Conservation (phyloP, 2,797 vertebrate genomes). For the Brachymystax lenok region DNA sequence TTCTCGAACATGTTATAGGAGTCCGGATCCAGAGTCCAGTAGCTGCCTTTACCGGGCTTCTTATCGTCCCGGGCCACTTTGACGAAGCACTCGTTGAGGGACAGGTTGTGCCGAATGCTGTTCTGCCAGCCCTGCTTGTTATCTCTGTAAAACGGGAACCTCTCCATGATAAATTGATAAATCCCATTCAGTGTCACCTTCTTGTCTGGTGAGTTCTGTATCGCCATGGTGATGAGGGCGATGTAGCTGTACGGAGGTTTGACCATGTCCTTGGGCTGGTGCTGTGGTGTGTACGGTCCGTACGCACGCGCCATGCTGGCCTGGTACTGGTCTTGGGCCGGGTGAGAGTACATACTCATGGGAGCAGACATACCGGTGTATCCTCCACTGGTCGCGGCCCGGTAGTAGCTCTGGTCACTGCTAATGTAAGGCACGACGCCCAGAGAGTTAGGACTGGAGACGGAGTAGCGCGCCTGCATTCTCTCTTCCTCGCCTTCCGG, state of each 20-base stretch:
- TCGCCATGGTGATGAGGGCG: slow-evolving; percentile 94
- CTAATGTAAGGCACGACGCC: slow-evolving; percentile 95
- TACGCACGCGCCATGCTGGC: slow-evolving; percentile 85
- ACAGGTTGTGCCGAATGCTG: slow-evolving; percentile 89
- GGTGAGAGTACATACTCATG: slow-evolving; percentile 93
- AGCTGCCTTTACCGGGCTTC: slow-evolving; percentile 93
- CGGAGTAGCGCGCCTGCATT: slow-evolving; percentile 97
- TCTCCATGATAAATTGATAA: slow-evolving; percentile 96
- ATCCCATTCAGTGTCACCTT: slow-evolving; percentile 94
- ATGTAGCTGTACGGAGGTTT: slow-evolving; percentile 94
- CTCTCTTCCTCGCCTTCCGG: slow-evolving; percentile 44
- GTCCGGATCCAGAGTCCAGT: slow-evolving; percentile 94
- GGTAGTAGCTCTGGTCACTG: slow-evolving; percentile 94
- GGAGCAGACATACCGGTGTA: slow-evolving; percentile 92
- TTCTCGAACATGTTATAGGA: slow-evolving; percentile 97
- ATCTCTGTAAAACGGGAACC: slow-evolving; percentile 93
- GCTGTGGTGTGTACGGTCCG: slow-evolving; percentile 85
- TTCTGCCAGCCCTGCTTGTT: slow-evolving; percentile 96
- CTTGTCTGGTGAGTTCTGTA: slow-evolving; percentile 91
- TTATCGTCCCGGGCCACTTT: slow-evolving; percentile 93
- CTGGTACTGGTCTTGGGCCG: slow-evolving; percentile 85
- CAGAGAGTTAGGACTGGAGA: slow-evolving; percentile 93
- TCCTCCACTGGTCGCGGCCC: slow-evolving; percentile 82
- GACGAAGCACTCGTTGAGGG: slow-evolving; percentile 93
- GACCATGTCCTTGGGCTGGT: slow-evolving; percentile 94